Evolutionary conservation across 2,797 vertebrate species (phyloP), one percentile per base, ranked within the genome.

Genomic region (Ceryle rudis): DNA sequence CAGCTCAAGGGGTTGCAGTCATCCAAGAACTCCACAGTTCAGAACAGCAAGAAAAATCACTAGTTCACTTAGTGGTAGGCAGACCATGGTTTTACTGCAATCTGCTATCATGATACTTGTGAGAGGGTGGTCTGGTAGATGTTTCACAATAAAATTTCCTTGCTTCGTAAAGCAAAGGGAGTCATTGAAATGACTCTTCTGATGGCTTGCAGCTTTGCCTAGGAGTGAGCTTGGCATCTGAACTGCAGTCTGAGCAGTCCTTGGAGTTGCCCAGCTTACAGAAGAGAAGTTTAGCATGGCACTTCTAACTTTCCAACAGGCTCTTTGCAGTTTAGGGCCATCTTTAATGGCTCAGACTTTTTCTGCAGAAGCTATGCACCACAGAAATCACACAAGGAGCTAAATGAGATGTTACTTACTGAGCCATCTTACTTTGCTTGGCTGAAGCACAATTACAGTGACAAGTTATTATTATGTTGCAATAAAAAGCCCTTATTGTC

Each of bases 401-500:
- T 91, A 71, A 90, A 89, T 18, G 41, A 87, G 37, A 80, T 62
- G 21, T 79, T 89, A 79, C 67, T 91, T 95, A 81, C 60, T 60
- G 69, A 83, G 39, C 51, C 79, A 29, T 72, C 82, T 95, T 72
- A 64, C n/a, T 90, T 92, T 84, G 39, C 80, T 89, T 92, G 83
- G 46, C 57, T 87, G 60, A 71, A 93, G 26, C 61, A 65, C 82
- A 78, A 65, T 78, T 93, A 90, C 23, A 39, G 78, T 80, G 83
- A 54, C 64, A 91, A 60, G 9, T 86, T 96, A 75, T 86, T 89
- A 86, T 86, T 93, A 86, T 18, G 8, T 86, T 91, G 65, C 67
- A 87, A 73, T 92, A 93, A 94, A 90, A 95, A 93, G 29, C 60
- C 29, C 29, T 75, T 75, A 90, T 86, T 91, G 62, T 83, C 31